Percentiles rank a stretch among this genome's conserved stretches.
phyloP scores from a whole-genome alignment of 1,140 invertebrate species.

The Probaryconus sp. region DNA sequence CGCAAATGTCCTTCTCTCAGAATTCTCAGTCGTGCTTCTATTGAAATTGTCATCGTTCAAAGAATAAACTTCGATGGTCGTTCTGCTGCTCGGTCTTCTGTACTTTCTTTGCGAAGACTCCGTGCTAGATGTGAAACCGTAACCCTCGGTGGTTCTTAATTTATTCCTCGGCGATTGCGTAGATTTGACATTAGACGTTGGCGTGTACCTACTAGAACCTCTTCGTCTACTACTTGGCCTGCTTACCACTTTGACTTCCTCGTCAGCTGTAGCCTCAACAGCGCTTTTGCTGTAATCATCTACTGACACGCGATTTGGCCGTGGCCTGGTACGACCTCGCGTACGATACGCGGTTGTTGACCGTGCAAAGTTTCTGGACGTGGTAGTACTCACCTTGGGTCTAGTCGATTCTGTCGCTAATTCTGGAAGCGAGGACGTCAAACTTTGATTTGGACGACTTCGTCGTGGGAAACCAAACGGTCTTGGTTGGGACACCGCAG shows the following conservation, averaged over 20 bases:
- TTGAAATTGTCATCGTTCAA: slow-evolving; percentile 59
- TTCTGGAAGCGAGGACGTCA: slow-evolving; percentile 68
- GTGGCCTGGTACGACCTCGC: slow-evolving; percentile 67
- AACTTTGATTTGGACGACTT: slow-evolving; percentile 66
- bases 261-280: background rate
- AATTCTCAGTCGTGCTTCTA: slow-evolving; percentile 49
- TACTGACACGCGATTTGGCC: slow-evolving; percentile 54
- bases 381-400: slow-evolving; percentile 76
- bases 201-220: slow-evolving; percentile 68
- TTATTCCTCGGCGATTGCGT: slow-evolving; percentile 30
- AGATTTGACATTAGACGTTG: slow-evolving; percentile 48
- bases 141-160: slow-evolving; percentile 13
- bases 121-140: slow-evolving; percentile 16
- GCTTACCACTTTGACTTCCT: slow-evolving; percentile 49
- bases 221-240: slow-evolving; percentile 58
- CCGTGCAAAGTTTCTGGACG: slow-evolving; percentile 74
- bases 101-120: slow-evolving; percentile 38
- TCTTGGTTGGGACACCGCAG: slow-evolving; percentile 78
- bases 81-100: slow-evolving; percentile 51
- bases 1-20: slow-evolving; percentile 29
- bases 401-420: slow-evolving; percentile 68
- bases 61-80: slow-evolving; percentile 32
- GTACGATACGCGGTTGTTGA: slow-evolving; percentile 66
- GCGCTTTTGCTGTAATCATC: slow-evolving; percentile 46
- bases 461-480: slow-evolving; percentile 79